Evolutionary conservation across 1,140 invertebrate species (phyloP), one percentile per base, ranked within the genome.

Genomic region (Bursaphelenchus mucronatus): DNA sequence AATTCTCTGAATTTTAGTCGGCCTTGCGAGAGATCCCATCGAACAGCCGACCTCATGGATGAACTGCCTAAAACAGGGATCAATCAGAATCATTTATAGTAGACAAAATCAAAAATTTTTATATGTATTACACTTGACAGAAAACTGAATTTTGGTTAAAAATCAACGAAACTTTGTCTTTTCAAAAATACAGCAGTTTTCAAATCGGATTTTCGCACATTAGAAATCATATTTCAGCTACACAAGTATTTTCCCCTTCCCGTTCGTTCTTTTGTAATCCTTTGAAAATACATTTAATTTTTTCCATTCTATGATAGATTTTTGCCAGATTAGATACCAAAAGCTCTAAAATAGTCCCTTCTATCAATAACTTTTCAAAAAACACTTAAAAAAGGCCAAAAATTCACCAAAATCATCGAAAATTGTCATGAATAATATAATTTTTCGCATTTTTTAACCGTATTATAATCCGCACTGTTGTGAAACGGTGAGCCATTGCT

Each of bases 41-140:
- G 88, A 85, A 0, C 89, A 76, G 3, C 90, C 93, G 52, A 95
- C 82, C 62, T 93, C 88, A 78, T 90, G 85, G 7, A 95, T 82
- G 43, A 79, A 70, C 8, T 50, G 51, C 52, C 76, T 80, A 59
- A 50, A 80, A 71, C 5, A 17, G 1, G 19, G 15, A 17, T 17
- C 5, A 17, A 15, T 50, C 5, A 50, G 15, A 15, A 50, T 17
- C 49, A 15, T 1, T 50, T 30, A 1, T 50, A 50, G 1, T 50
- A 5, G 19, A 17, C 1, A 17, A 45, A 13, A 11, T 8, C 6
- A 11, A 15, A 49, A 58, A 1, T n/a, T 15, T 15, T 50, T 8
- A n/a, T n/a, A n/a, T 47, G 17, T 68, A 61, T 8, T 11, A 69
- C 40, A 30, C 47, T 45, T n/a, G 17, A 13, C 43, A 39, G 5